These are phyloP conservation scores for Omphaloscelis lunosa DNA, from an alignment of 2,888 invertebrate genomes.

Conservation along the genomic window DNA sequence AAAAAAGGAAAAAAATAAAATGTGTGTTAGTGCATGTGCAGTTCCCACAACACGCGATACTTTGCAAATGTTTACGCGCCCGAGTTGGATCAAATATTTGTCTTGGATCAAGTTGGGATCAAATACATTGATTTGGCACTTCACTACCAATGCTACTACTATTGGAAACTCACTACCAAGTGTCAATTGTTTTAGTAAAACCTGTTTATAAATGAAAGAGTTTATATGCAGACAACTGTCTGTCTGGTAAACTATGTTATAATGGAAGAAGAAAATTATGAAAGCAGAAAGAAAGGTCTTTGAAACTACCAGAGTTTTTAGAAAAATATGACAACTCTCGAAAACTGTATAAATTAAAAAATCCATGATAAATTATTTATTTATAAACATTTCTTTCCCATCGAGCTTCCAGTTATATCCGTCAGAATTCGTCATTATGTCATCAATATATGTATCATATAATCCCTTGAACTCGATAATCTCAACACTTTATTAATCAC, in stretches of 20 bases:
- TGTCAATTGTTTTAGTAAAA: not conserved
- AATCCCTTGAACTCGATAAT: not conserved
- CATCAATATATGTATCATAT: too few species aligned
- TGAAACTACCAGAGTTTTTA: not conserved
- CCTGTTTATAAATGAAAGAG: not conserved
- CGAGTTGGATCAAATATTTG: conserved; percentile 77
- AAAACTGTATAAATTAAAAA: too few species aligned
- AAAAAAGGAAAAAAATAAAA: conserved; percentile 13
- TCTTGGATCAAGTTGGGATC: conserved; percentile 75
- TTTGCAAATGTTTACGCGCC: conserved; percentile 79
- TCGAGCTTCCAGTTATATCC: not conserved
- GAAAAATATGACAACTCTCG: too few species aligned
- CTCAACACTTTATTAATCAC: too few species aligned
- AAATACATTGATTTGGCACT: conserved; percentile 79
- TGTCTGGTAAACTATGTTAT: not conserved
- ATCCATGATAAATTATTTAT: too few species aligned
- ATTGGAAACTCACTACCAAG: conserved; percentile 35
- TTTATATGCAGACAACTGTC: not conserved
- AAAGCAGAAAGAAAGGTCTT: not conserved
- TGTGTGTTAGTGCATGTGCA: conserved; percentile 53
- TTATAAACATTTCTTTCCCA: not conserved
- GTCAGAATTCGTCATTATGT: not conserved
- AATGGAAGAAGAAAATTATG: not conserved
- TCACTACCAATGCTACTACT: conserved; percentile 55
- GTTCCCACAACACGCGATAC: conserved; percentile 73